Evolutionary conservation across 2,888 invertebrate genomes (phyloP).

Genomic region (Pollenia griseotomentosa): DNA sequence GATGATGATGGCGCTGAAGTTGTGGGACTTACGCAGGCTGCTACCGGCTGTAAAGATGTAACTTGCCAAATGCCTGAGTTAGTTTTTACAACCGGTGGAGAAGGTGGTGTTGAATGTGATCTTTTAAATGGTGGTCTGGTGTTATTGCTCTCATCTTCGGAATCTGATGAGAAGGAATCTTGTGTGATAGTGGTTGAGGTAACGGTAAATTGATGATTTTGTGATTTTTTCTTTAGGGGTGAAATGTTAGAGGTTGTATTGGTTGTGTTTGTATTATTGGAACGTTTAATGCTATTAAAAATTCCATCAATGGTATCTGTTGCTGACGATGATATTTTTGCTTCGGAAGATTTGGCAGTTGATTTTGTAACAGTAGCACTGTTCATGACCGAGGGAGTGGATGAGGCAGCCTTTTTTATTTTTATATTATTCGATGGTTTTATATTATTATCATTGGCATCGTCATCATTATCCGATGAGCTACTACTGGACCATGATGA

Average conservation of each 20-base stretch:
- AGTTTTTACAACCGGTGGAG: constrained; percentile 83
- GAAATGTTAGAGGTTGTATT: constrained; percentile 33
- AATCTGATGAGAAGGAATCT: constrained; percentile 65
- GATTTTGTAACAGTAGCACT: constrained; percentile 40
- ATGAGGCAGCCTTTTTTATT: constrained; percentile 68
- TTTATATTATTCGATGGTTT: constrained; percentile 63
- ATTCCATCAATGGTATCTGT: constrained; percentile 81
- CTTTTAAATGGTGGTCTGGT: constrained; percentile 73
- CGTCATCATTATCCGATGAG: constrained; percentile 75
- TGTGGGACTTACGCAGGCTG: constrained; percentile 61
- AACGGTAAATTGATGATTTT: constrained; percentile 68
- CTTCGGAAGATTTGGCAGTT: constrained; percentile 33
- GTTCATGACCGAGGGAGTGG: constrained; percentile 48
- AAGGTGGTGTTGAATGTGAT: constrained; percentile 80
- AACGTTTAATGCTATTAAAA: constrained; percentile 76
- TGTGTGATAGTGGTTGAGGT: constrained; percentile 75
- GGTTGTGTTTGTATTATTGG: constrained; percentile 54
- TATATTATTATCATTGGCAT: constrained; percentile 62
- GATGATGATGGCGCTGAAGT: constrained; percentile 19
- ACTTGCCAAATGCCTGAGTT: constrained; percentile 83
- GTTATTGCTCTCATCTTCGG: constrained; percentile 68
- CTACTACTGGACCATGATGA: constrained; percentile 68
- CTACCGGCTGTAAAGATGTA: constrained; percentile 77
- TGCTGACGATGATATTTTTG: constrained; percentile 74
- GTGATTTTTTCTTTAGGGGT: constrained; percentile 73